Percentiles rank a stretch among this genome's conserved stretches.
Evolutionary conservation across 2,888 invertebrate species (phyloP).

Genomic region (Tetragonula carbonaria): DNA sequence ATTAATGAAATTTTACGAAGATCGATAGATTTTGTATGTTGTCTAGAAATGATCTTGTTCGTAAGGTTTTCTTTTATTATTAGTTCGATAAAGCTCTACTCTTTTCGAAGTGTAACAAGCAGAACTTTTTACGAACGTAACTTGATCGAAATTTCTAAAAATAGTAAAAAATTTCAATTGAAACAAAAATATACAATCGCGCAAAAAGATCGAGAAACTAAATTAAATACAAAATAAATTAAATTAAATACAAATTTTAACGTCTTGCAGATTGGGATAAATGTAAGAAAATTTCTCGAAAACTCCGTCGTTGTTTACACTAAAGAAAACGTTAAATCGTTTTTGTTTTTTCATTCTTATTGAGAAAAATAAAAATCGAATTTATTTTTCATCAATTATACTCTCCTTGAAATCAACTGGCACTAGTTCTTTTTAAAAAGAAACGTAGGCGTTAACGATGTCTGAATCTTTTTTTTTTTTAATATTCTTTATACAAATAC

Average conservation of each 20-base stretch:
- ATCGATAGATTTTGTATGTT: neutral
- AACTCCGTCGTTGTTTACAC: too few relatives aligned
- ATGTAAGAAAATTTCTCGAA: too few relatives aligned
- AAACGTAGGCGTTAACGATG: constrained; percentile 20
- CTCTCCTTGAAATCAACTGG: neutral
- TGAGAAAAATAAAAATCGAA: neutral
- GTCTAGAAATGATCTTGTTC: neutral
- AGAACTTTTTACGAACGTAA: neutral
- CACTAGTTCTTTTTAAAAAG: neutral
- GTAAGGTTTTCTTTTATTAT: neutral
- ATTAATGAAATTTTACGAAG: neutral
- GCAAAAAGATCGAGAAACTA: neutral
- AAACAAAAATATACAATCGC: neutral
- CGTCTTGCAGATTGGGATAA: neutral
- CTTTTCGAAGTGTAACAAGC: neutral
- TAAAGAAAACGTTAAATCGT: neutral
- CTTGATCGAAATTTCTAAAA: neutral
- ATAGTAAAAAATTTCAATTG: neutral
- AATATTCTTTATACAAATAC: constrained; percentile 77
- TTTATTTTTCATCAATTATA: neutral
- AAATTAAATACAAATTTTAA: neutral
- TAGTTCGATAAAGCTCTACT: neutral
- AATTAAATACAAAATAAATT: too few relatives aligned
- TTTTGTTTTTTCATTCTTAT: neutral
- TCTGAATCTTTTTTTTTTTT: constrained; percentile 35